Conservation (phyloP, 2,797 vertebrate species). For the Garrulus glandarius region DNA sequence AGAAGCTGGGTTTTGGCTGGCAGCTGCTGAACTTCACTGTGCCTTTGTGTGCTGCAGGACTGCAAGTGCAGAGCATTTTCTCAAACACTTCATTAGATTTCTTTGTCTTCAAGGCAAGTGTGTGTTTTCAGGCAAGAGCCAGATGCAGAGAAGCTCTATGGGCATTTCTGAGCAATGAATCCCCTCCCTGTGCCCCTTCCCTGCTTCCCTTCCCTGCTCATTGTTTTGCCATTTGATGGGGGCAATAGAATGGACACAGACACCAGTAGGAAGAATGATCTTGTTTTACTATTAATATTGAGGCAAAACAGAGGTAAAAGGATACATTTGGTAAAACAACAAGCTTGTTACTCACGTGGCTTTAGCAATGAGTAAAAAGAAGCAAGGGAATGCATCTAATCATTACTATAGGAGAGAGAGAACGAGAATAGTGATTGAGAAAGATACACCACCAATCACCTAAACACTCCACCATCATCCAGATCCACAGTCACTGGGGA, state of each 20-base stretch:
- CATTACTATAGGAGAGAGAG: background rate
- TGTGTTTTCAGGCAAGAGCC: background rate
- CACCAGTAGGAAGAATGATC: background rate
- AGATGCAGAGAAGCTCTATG: background rate
- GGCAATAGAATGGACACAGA: background rate
- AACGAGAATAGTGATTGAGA: background rate
- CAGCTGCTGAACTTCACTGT: background rate
- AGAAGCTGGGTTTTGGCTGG: background rate
- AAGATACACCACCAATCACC: background rate
- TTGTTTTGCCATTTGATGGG: background rate
- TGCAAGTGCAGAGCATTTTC: background rate
- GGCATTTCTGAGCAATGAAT: background rate
- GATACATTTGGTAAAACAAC: background rate
- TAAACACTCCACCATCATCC: background rate
- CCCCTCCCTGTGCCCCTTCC: background rate
- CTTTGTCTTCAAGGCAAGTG: background rate
- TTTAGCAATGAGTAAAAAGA: background rate
- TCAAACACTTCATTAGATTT: background rate
- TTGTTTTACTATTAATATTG: background rate
- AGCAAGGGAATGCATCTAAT: background rate
- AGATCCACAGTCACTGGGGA: rapidly evolving
- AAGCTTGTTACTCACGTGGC: background rate
- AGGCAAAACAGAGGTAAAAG: background rate
- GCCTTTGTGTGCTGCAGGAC: background rate
- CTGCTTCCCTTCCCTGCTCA: background rate